These are phyloP conservation scores for Microcebus griseorufus DNA, from an alignment of 2,113 vertebrate species.

Conservation along the genomic window DNA sequence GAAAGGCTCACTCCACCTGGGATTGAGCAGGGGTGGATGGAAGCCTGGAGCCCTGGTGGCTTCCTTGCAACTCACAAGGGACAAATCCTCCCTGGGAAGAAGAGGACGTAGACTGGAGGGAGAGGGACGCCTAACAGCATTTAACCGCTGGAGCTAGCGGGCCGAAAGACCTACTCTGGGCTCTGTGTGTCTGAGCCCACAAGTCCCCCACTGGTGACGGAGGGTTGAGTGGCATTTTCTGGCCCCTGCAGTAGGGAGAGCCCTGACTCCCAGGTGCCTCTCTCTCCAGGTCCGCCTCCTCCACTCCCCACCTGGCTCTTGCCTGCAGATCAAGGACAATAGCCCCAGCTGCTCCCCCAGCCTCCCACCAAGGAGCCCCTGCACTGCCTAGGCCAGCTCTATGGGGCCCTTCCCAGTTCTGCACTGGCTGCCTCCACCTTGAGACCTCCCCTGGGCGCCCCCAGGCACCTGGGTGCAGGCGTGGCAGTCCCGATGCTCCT, in stretches of 20 bases:
- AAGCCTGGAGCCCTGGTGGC: neutral
- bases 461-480: slow-evolving; percentile 89
- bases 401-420: neutral
- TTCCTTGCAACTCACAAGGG: neutral
- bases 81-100: neutral
- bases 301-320: neutral
- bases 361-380: neutral
- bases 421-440: neutral
- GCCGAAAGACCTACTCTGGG: neutral
- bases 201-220: neutral
- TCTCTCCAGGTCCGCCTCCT: neutral
- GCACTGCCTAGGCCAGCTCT: neutral
- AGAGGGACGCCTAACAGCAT: neutral
- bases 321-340: neutral
- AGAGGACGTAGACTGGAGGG: rapidly evolving
- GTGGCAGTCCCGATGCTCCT: slow-evolving; percentile 93
- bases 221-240: rapidly evolving
- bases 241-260: no score
- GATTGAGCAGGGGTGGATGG: neutral
- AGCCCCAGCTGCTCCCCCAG: neutral
- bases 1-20: neutral
- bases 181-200: rapidly evolving
- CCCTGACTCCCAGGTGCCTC: neutral
- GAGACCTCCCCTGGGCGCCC: neutral
- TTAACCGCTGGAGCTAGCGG: neutral